Base-by-base conservation (phyloP, 1,140 invertebrate species). In the Lordiphosa clarofinis region DNA sequence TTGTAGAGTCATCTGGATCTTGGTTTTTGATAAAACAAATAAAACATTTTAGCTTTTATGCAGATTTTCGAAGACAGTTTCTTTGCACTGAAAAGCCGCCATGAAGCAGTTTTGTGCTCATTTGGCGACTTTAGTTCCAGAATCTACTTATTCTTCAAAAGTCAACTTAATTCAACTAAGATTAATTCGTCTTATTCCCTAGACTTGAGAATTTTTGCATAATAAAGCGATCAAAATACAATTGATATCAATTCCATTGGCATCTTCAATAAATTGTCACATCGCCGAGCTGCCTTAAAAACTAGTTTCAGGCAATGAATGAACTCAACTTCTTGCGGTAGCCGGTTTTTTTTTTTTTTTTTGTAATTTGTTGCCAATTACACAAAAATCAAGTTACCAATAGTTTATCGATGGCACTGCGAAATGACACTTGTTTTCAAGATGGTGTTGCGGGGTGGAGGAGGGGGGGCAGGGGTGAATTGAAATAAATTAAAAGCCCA, bases 331-430 rank as follows among this genome's bases (percentile, higher is more conserved):
- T 31, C 28, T 31, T 7, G 28, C 28, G 28, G 48, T 10, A 15
- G 13, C 38, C 28, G 28, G 28, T 11, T 19, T 38, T 61, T 39
- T 39, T 19, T 38, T 61, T 39, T 39, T 60, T 39, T 60, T 11
- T 46, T 50, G 72, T 74, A 70, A 73, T 73, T 73, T 53, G 72
- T 48, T 39, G 47, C 35, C 68, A 72, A 72, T 75, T 78, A 79
- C 73, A 31, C 28, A 31, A 78, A 66, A 78, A 78, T 79, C 74
- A 59, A 73, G 73, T 60, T 31, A 31, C 28, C 28, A 8, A 31
- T 31, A 31, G 28, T 78, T 64, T 10, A 4, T 8, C 40, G 49
- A 42, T n/a, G 52, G 49, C 58, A 38, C 19, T 50, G 19, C 53
- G 28, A 31, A 31, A 31, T 31, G 31, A 67, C 70, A 73, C 68